These are phyloP conservation scores for Cryptoprocta ferox DNA, from an alignment of 2,797 vertebrate genomes.

Conservation along the genomic window DNA sequence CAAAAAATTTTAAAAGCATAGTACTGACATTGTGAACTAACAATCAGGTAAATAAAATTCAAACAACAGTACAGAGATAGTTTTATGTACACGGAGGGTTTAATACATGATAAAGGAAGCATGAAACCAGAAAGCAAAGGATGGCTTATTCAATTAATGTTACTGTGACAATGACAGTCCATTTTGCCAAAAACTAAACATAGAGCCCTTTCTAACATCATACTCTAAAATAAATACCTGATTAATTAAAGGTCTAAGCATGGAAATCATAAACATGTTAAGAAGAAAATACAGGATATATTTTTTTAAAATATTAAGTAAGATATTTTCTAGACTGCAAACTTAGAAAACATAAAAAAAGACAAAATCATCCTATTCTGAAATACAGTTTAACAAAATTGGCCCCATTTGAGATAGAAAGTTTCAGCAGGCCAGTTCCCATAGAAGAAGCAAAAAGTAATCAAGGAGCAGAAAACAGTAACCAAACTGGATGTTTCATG, in stretches of 20 bases:
- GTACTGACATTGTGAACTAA: neutral
- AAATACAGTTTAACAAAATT: neutral
- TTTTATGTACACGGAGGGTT: neutral
- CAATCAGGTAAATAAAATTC: neutral
- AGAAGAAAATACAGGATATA: neutral
- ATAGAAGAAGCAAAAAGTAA: neutral
- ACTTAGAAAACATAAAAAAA: neutral
- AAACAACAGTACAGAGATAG: neutral
- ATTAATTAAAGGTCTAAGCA: neutral
- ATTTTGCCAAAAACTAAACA: conserved; percentile 30
- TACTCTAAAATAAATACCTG: conserved; percentile 10
- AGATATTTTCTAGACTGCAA: neutral
- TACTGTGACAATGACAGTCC: neutral
- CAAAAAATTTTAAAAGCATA: neutral
- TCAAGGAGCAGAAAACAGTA: neutral
- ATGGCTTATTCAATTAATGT: neutral
- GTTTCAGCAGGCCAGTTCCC: neutral
- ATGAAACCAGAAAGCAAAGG: conserved; percentile 17
- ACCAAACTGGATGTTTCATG: neutral
- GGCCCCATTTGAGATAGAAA: neutral
- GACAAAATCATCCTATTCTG: neutral
- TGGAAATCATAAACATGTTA: neutral
- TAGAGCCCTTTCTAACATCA: neutral
- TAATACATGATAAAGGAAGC: neutral
- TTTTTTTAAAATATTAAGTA: neutral